Evolutionary conservation across 2,113 vertebrate species (phyloP).

Genomic region (Misgurnus anguillicaudatus): DNA sequence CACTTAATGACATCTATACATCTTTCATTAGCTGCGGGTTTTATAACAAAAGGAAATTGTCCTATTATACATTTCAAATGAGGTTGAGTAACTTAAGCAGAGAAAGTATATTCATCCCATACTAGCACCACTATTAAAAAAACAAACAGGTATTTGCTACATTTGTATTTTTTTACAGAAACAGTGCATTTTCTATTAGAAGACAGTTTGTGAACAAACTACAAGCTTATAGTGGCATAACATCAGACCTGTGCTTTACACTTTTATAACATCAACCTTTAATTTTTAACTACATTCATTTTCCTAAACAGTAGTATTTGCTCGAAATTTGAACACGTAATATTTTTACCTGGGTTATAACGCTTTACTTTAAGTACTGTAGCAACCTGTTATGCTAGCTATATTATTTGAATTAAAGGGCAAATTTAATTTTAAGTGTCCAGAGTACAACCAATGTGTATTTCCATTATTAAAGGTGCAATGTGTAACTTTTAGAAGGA

Average conservation of each 20-base stretch:
- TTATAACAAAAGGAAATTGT: no score
- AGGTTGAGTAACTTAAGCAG: no score
- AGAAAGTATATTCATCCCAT: no score
- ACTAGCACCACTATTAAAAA: background rate
- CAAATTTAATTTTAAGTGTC: slow-evolving; percentile 19
- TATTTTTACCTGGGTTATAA: background rate
- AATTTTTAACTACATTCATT: slow-evolving; percentile 24
- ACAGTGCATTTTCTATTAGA: slow-evolving; percentile 19
- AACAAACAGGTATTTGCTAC: slow-evolving; percentile 3
- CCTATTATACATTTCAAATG: no score
- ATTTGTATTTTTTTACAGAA: slow-evolving; percentile 2
- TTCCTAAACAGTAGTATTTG: slow-evolving; percentile 12
- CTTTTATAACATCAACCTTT: background rate
- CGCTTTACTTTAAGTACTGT: background rate
- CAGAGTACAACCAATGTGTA: background rate
- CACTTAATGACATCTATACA: no score
- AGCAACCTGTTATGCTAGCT: slow-evolving; percentile 19
- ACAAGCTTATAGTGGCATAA: slow-evolving; percentile 26
- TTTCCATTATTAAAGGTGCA: background rate
- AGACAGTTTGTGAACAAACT: slow-evolving; percentile 20
- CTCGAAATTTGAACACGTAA: slow-evolving; percentile 13
- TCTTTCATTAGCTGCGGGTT: no score
- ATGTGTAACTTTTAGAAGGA: no score
- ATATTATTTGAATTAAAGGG: slow-evolving; percentile 43
- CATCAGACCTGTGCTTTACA: background rate